Conservation (phyloP, 2,113 vertebrate species). For the Coptodon rendalli region DNA sequence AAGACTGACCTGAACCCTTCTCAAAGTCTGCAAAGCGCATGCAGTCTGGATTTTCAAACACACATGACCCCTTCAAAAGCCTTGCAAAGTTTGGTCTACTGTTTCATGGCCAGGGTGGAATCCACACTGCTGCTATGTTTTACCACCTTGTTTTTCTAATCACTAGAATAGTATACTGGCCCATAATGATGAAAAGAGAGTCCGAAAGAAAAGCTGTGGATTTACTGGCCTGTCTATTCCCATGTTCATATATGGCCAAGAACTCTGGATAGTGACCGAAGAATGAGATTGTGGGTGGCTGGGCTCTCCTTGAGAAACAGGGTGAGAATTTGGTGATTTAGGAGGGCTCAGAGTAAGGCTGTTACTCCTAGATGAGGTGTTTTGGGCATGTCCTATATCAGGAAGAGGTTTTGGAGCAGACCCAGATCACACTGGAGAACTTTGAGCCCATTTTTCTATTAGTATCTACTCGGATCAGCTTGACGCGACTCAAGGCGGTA, state of each 20-base stretch:
- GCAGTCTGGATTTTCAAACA: neutral
- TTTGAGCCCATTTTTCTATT: neutral
- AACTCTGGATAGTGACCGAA: neutral
- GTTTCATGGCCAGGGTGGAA: neutral
- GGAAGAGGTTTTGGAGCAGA: neutral
- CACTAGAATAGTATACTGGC: neutral
- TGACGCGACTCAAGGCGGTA: rapidly evolving
- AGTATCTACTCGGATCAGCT: rapidly evolving
- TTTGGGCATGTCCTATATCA: neutral
- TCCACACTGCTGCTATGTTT: neutral
- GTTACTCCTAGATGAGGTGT: neutral
- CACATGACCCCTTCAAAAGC: neutral
- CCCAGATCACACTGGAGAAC: neutral
- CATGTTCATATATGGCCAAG: neutral
- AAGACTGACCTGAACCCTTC: neutral
- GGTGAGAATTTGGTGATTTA: neutral
- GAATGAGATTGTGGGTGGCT: neutral
- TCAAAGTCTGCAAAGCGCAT: neutral
- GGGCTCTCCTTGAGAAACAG: neutral
- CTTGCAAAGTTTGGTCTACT: neutral
- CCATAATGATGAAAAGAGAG: neutral
- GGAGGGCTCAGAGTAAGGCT: neutral
- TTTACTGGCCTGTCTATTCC: neutral
- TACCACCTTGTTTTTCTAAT: neutral
- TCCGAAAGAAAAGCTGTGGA: neutral